Evolutionary conservation across 2,888 invertebrate species (phyloP).

Genomic region (Pachymerium ferrugineum): DNA sequence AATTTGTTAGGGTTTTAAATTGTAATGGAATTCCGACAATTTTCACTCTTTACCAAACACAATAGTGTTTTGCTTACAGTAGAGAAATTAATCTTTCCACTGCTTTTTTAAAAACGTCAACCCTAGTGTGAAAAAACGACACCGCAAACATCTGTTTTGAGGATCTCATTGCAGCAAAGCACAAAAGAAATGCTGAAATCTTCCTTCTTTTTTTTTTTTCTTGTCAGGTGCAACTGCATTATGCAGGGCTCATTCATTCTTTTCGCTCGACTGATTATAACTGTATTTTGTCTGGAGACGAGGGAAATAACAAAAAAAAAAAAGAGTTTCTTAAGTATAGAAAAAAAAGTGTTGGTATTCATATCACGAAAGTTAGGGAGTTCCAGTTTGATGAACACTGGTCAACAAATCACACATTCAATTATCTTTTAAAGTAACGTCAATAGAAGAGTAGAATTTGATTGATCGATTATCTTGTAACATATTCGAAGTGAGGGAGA

Average conservation of each 20-base stretch:
- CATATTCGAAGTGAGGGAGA: not conserved
- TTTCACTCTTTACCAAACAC: too few relatives aligned
- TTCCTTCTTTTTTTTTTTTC: not conserved
- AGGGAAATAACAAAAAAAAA: not conserved
- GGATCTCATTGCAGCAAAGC: not conserved
- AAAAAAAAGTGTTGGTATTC: too few relatives aligned
- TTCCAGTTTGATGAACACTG: not conserved
- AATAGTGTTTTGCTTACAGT: not conserved
- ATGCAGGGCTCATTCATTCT: too few relatives aligned
- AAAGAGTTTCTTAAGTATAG: too few relatives aligned
- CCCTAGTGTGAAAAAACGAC: not conserved
- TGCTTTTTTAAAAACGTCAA: not conserved
- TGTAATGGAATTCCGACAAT: too few relatives aligned
- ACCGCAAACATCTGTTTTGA: slow-evolving; percentile 3
- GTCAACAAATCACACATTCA: not conserved
- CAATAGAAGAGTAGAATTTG: too few relatives aligned
- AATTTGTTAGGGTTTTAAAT: too few relatives aligned
- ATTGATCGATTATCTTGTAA: too few relatives aligned
- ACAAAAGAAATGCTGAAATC: slow-evolving; percentile 8
- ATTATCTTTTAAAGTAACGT: too few relatives aligned
- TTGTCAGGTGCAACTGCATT: not conserved
- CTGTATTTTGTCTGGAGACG: not conserved
- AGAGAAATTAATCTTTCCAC: not conserved
- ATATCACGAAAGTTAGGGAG: too few relatives aligned
- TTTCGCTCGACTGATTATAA: not conserved